phyloP scores from a whole-genome alignment of 2,113 vertebrate genomes.

The Drymodes brunneopygia region DNA sequence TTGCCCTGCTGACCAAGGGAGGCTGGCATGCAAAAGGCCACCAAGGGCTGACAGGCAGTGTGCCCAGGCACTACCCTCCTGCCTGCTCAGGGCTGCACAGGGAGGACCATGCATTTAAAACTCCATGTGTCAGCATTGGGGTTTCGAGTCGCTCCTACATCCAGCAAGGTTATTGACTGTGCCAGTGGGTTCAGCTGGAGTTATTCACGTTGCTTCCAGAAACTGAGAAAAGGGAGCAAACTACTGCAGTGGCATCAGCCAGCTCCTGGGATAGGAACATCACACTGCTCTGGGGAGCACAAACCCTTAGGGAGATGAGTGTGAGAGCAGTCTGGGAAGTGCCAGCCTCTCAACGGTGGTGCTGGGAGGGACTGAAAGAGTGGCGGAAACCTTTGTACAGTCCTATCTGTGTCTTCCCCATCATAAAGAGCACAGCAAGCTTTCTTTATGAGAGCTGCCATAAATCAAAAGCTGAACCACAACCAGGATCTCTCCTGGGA shows the following conservation, averaged over 20 bases:
- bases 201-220: fast-evolving
- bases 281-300: neutral
- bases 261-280: neutral
- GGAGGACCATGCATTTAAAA: neutral
- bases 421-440: neutral
- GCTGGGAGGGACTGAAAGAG: neutral
- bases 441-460: neutral
- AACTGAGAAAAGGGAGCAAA: neutral
- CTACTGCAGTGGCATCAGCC: fast-evolving
- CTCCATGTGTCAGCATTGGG: neutral
- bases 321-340: neutral
- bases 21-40: neutral
- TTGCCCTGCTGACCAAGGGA: neutral
- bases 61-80: neutral
- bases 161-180: neutral
- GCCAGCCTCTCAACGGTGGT: fast-evolving
- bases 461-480: neutral
- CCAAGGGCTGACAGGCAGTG: neutral
- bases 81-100: neutral
- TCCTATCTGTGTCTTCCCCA: neutral
- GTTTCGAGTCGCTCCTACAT: neutral
- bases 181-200: neutral
- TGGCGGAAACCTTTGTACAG: neutral
- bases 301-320: fast-evolving
- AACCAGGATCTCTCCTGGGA: neutral